These are phyloP conservation scores for Halcyon badia DNA, from an alignment of 2,797 vertebrate genomes.

Conservation along the genomic window DNA sequence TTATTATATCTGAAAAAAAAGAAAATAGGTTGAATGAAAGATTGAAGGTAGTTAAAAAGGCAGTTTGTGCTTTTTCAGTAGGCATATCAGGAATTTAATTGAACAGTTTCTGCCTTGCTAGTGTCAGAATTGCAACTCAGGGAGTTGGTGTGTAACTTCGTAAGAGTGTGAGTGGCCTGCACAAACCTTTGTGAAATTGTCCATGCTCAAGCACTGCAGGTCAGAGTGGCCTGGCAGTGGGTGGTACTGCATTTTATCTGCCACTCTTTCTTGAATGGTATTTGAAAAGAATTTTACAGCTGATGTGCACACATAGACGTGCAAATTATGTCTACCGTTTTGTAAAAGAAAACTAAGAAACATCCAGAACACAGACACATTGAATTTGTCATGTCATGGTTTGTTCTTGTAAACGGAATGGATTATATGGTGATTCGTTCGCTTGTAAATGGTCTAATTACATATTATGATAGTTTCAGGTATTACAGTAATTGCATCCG, in stretches of 20 bases:
- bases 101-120: background rate
- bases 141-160: background rate
- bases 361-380: background rate
- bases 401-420: background rate
- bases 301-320: background rate
- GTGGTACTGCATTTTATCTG: background rate
- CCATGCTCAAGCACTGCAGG: background rate
- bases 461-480: background rate
- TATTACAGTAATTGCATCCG: conserved; percentile 12
- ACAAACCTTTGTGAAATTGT: background rate
- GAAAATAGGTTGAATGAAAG: background rate
- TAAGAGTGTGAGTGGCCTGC: background rate
- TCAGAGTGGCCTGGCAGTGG: background rate
- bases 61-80: background rate
- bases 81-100: background rate
- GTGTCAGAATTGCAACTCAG: background rate
- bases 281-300: background rate
- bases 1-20: background rate
- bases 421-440: background rate
- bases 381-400: fast-evolving
- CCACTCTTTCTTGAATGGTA: background rate
- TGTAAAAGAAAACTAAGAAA: background rate
- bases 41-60: background rate
- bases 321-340: background rate
- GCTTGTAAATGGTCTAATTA: conserved; percentile 25